Evolutionary conservation across 2,797 vertebrate species (phyloP).

Genomic region (Neosilurus hyrtlii): DNA sequence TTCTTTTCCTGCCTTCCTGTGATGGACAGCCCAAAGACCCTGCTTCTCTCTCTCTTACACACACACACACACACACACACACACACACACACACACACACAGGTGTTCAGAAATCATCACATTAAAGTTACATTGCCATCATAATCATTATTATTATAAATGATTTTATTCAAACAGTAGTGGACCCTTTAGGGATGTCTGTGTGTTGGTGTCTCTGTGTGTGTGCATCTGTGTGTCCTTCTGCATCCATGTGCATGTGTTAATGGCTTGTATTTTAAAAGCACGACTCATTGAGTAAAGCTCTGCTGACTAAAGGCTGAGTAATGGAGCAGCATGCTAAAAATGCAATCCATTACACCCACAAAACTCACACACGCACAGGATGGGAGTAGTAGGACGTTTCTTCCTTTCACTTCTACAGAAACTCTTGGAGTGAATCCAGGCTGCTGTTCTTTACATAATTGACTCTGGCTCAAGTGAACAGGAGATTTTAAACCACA

Average conservation of each 20-base stretch:
- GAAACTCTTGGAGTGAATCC: conserved; percentile 31
- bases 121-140: too few relatives aligned
- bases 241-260: neutral
- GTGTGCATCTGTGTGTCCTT: neutral
- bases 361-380: neutral
- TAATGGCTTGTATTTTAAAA: conserved; percentile 12
- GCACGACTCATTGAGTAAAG: conserved; percentile 22
- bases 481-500: neutral
- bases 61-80: too few relatives aligned
- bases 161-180: too few relatives aligned
- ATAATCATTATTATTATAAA: too few relatives aligned
- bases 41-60: neutral
- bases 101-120: neutral
- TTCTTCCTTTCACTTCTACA: conserved; percentile 26
- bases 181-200: too few relatives aligned
- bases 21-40: neutral
- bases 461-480: neutral
- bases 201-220: neutral
- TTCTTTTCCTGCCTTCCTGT: neutral
- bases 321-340: conserved; percentile 10
- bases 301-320: conserved; percentile 40
- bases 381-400: conserved; percentile 28
- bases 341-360: conserved; percentile 22
- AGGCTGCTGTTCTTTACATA: conserved; percentile 9
- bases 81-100: neutral